Evolutionary conservation across 2,113 vertebrate genomes (phyloP), one percentile per base, ranked within the genome.

Genomic region (Cottus gobio): DNA sequence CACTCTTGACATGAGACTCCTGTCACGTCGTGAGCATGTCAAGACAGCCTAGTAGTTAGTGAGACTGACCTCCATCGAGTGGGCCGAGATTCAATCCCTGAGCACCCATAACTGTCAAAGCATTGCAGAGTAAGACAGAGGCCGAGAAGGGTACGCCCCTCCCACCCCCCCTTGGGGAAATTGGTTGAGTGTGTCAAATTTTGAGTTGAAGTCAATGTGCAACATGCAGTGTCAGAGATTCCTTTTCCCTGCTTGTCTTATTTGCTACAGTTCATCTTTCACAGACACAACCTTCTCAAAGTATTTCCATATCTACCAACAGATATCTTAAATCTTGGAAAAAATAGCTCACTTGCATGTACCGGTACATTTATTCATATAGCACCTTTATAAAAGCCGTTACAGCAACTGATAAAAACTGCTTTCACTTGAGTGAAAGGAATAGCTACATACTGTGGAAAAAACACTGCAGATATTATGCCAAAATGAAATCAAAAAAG

Each of bases 91-190:
- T 54, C 36, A 75, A 66, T 86, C 84, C 75, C 78, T 71, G 30
- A n/a, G 70, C 75, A 72, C 42, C 68, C 62, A 79, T 86, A 87
- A 87, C 87, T 91, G 87, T 90, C 87, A 90, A 77, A 88, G 57
- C 15, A 68, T 75, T 37, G 15, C 9, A 13, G 52, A 89, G 68
- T 54, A 75, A 80, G 84, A 83, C 83, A 85, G 82, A 71, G 65
- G 61, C 52, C 28, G 42, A 79, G 66, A 67, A 64, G 67, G 75
- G 39, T 16, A 16, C 46, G 16, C 30, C 18, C 52, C 65, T 36
- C 18, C 52, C 65, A 36, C 13, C n/a, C 34, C 2, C 9, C 22
- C n/a, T 54, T 54, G 52, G 69, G 77, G 80, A 62, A 81, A 60
- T 71, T 77, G 66, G 37, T 76, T 72, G 69, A 75, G 37, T 61